Conservation (phyloP, 2,888 invertebrate species). For the Andrena camellia region DNA sequence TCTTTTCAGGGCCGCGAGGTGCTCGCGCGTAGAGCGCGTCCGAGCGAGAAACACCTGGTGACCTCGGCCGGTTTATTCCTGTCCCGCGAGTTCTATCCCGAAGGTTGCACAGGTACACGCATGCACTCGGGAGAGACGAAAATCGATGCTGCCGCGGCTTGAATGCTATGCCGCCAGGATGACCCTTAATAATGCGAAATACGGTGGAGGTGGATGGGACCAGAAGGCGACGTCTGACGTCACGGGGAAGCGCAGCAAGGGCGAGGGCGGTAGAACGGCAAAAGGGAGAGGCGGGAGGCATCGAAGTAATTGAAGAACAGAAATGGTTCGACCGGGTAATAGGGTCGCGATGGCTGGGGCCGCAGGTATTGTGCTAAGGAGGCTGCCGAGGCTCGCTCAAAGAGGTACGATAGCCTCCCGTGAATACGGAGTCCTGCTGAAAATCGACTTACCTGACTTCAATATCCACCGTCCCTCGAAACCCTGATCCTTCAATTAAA, state of each 20-base stretch:
- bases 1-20: neutral
- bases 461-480: neutral
- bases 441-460: constrained; percentile 56
- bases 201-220: constrained; percentile 9
- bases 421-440: constrained; percentile 67
- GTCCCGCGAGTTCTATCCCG: neutral
- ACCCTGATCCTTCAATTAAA: neutral
- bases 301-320: constrained; percentile 61
- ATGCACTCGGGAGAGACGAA: constrained; percentile 48
- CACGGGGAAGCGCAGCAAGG: neutral
- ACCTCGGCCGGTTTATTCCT: constrained; percentile 36
- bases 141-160: constrained; percentile 59
- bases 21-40: neutral
- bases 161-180: constrained; percentile 55
- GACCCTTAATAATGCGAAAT: constrained; percentile 69
- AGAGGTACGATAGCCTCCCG: constrained; percentile 73
- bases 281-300: constrained; percentile 46
- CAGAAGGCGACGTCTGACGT: constrained; percentile 22
- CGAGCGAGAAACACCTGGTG: neutral
- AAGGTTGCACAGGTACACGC: constrained; percentile 41
- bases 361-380: constrained; percentile 73
- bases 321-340: constrained; percentile 70
- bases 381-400: constrained; percentile 71
- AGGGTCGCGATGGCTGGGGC: constrained; percentile 66
- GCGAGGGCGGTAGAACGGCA: constrained; percentile 52